Evolutionary conservation across 1,140 invertebrate genomes (phyloP).

Genomic region (Solen grandis): DNA sequence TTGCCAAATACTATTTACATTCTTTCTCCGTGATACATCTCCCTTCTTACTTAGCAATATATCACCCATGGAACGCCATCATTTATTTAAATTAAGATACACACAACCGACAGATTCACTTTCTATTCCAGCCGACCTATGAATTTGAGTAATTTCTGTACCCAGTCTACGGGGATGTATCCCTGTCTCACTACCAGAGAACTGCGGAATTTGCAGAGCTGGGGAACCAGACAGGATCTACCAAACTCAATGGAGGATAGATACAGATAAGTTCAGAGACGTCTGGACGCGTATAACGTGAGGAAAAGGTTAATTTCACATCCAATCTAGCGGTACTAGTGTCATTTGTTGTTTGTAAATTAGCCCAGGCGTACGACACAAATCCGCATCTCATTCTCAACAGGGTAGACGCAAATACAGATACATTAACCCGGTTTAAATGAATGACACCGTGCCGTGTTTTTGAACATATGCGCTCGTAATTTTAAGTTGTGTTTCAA

Average conservation of each 20-base stretch:
- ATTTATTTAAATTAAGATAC: slow-evolving; percentile 45
- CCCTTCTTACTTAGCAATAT: slow-evolving; percentile 30
- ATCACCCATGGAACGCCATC: slow-evolving; percentile 37
- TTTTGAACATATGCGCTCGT: not conserved
- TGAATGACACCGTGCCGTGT: not conserved
- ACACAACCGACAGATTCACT: slow-evolving; percentile 46
- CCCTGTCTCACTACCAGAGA: not conserved
- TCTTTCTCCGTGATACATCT: slow-evolving; percentile 23
- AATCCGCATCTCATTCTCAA: slow-evolving; percentile 1
- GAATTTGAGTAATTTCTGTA: slow-evolving; percentile 21
- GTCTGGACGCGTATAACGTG: slow-evolving; percentile 36
- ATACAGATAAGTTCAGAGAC: slow-evolving; percentile 52
- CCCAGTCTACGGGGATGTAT: not conserved
- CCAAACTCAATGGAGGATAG: slow-evolving; percentile 31
- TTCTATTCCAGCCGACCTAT: slow-evolving; percentile 41
- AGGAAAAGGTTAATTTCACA: slow-evolving; percentile 56
- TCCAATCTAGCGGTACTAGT: slow-evolving; percentile 45
- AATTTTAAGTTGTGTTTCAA: not conserved
- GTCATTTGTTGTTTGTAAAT: slow-evolving; percentile 57
- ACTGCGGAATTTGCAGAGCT: not conserved
- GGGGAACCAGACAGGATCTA: not conserved
- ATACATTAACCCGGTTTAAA: slow-evolving; percentile 1
- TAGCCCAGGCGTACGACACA: slow-evolving; percentile 29
- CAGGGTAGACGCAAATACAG: not conserved
- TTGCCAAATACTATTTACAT: slow-evolving; percentile 32